Evolutionary conservation across 2,888 invertebrate species (phyloP).

Genomic region (Drosophila longiperda): DNA sequence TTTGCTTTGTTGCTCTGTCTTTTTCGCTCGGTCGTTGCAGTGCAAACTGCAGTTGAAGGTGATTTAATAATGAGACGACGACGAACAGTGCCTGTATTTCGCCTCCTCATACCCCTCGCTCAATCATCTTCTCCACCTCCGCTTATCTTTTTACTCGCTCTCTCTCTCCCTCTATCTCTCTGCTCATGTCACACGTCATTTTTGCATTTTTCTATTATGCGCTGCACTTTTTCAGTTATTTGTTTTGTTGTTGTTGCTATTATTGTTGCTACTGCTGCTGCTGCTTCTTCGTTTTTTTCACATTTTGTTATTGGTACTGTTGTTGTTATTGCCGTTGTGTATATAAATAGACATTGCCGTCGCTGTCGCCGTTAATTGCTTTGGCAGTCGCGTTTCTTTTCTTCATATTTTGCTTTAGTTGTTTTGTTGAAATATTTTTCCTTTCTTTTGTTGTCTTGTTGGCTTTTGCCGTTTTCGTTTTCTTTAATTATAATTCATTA

Average conservation of each 20-base stretch:
- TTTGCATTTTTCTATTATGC: conserved; percentile 35
- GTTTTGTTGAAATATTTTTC: conserved; percentile 2
- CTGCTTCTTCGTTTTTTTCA: conserved; percentile 6
- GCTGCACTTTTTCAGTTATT: conserved; percentile 27
- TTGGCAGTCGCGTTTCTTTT: conserved; percentile 22
- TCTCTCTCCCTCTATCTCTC: background rate
- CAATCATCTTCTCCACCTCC: background rate
- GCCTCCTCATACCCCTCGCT: background rate
- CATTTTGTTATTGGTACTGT: conserved; percentile 11
- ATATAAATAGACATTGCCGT: conserved; percentile 66
- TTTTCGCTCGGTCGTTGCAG: conserved; percentile 69
- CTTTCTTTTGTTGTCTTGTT: conserved; percentile 4
- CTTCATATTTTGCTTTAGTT: conserved; percentile 5
- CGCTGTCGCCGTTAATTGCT: conserved; percentile 57
- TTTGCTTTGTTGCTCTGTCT: conserved; percentile 23
- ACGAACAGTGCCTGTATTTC: conserved; percentile 6
- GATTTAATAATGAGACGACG: conserved; percentile 73
- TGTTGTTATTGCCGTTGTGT: conserved; percentile 23
- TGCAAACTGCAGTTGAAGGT: conserved; percentile 81
- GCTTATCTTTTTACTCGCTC: background rate
- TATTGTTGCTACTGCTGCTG: conserved; percentile 23
- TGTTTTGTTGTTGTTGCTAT: conserved; percentile 10
- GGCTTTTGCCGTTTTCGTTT: conserved; percentile 49
- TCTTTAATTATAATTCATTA: conserved; percentile 74
- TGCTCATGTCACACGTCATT: conserved; percentile 34